A percentile compares a stretch with the other conserved stretches of the same genome.
Evolutionary conservation across 2,797 vertebrate genomes (phyloP).

Genomic region (Tauraco hartlaubi): DNA sequence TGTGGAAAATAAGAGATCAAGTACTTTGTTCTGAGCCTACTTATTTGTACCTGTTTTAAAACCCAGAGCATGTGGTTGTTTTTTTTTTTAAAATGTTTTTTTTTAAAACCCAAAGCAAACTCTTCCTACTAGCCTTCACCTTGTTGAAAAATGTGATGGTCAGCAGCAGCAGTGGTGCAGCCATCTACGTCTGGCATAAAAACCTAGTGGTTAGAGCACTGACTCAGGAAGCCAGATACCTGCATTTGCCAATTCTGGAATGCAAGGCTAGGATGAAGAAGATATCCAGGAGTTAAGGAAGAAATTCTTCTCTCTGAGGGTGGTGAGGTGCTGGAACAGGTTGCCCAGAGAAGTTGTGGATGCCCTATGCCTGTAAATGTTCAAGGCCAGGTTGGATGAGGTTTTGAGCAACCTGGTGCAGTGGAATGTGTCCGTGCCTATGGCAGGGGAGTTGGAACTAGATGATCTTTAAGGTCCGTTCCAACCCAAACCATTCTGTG

Average conservation of each 20-base stretch:
- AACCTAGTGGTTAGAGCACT: not conserved
- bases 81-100: too few relatives aligned
- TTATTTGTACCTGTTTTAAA: not conserved
- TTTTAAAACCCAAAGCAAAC: too few relatives aligned
- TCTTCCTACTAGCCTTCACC: not conserved
- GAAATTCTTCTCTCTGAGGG: too few relatives aligned
- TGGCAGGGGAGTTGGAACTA: too few relatives aligned
- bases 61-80: not conserved
- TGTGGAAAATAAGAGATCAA: not conserved
- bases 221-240: not conserved
- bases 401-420: too few relatives aligned
- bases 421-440: too few relatives aligned
- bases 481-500: too few relatives aligned
- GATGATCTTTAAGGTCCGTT: too few relatives aligned
- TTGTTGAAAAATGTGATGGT: not conserved
- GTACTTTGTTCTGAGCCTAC: not conserved
- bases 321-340: too few relatives aligned
- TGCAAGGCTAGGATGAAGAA: not conserved
- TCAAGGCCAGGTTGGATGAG: too few relatives aligned
- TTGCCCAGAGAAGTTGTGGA: too few relatives aligned
- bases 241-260: not conserved
- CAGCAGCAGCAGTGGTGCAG: not conserved
- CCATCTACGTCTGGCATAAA: not conserved
- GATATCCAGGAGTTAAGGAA: not conserved
- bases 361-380: too few relatives aligned